Evolutionary conservation across 2,113 vertebrate genomes (phyloP), one percentile per base, ranked within the genome.

Genomic region (Petaurus breviceps): DNA sequence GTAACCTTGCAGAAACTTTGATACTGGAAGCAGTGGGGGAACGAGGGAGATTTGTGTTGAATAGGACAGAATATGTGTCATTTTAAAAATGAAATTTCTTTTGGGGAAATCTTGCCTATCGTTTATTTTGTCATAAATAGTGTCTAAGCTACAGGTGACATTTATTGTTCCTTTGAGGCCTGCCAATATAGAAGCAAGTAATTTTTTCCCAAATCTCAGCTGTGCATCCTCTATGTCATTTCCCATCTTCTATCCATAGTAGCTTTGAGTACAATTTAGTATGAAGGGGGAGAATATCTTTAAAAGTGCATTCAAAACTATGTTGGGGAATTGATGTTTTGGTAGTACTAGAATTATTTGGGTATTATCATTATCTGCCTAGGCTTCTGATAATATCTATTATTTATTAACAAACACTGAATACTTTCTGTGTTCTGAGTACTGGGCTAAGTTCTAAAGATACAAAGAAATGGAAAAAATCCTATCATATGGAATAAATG

Each of bases 101-200:
- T 98, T 95, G 84, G 16, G 77, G 68, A 93, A 92, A 8, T 89
- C 68, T 97, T 95, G 97, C 9, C 53, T 97, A 25, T 93, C 6
- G 16, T 92, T 98, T 96, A 96, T 98, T 91, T 93, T 91, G 89
- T 93, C 93, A 93, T 97, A 98, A 98, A 98, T 97, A 96, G 51
- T 94, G 25, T 96, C 91, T 95, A 49, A 98, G 91, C 94, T 97
- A 90, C 93, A 94, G 93, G 57, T 98, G 97, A 97, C 92, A 97
- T 97, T 98, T 98, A 97, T 93, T 93, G 51, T 28, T 93, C 93
- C 94, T 95, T 57, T 90, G 97, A 97, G 94, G 43, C 89, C 90
- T 97, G 92, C 55, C 96, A 94, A 61, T 92, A 93, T 7, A 92
- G 43, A 98, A 93, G 51, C 94, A 96, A 93, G 25, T n/a, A 97